Percentiles rank a stretch among this genome's conserved stretches.
Evolutionary conservation across 2,888 invertebrate species (phyloP).

Genomic region (Sphinx pinastri): DNA sequence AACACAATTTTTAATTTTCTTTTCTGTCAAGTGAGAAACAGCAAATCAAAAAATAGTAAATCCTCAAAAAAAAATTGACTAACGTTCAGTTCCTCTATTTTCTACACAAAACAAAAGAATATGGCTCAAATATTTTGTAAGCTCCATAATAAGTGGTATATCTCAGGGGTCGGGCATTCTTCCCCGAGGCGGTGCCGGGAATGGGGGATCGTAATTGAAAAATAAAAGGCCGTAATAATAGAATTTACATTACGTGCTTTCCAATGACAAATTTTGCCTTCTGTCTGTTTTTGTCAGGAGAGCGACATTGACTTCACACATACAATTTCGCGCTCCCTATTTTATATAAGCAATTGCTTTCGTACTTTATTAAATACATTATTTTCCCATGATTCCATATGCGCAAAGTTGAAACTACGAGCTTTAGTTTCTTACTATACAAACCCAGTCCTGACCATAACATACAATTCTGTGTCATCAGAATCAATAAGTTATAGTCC

Average conservation of each 20-base stretch:
- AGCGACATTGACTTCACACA: conserved; percentile 66
- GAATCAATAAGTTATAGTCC: too few relatives aligned
- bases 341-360: conserved; percentile 23
- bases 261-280: conserved; percentile 78
- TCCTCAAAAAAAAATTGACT: too few relatives aligned
- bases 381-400: not conserved
- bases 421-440: too few relatives aligned
- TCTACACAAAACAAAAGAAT: conserved; percentile 29
- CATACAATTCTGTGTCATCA: too few relatives aligned
- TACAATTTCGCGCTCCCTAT: conserved; percentile 51
- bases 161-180: conserved; percentile 60
- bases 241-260: conserved; percentile 82
- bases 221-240: conserved; percentile 84
- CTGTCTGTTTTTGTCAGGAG: conserved; percentile 79
- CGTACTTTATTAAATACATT: conserved; percentile 7
- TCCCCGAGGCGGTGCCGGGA: conserved; percentile 72
- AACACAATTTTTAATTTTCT: too few relatives aligned
- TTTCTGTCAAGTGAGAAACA: too few relatives aligned
- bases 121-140: conserved; percentile 41
- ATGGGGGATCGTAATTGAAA: conserved; percentile 80
- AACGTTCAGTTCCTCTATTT: too few relatives aligned
- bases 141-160: conserved; percentile 52
- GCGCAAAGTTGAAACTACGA: too few relatives aligned
- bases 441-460: too few relatives aligned
- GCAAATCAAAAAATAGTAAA: too few relatives aligned